Evolutionary conservation across 2,888 invertebrate species (phyloP).

Genomic region (Cantharis rustica): DNA sequence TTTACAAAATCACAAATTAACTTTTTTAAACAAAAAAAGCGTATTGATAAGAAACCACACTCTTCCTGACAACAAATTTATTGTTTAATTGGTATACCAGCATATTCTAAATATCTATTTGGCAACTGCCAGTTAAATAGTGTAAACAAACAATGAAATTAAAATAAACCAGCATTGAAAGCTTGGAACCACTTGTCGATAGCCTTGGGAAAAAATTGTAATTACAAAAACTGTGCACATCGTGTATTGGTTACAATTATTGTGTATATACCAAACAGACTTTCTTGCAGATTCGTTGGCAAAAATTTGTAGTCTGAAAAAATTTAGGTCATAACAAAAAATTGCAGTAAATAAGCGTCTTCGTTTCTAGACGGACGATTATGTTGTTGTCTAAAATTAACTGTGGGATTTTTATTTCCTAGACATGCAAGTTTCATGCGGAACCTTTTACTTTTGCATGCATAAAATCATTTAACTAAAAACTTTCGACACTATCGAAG

Average conservation of each 20-base stretch:
- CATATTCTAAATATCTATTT: not conserved
- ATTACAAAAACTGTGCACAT: slow-evolving; percentile 17
- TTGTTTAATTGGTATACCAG: not conserved
- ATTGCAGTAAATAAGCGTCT: not conserved
- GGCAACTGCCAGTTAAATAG: not conserved
- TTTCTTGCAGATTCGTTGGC: not conserved
- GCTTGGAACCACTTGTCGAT: slow-evolving; percentile 23
- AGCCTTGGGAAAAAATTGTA: slow-evolving; percentile 20
- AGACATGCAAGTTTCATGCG: not conserved
- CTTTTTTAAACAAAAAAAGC: not conserved
- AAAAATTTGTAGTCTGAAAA: not conserved
- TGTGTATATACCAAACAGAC: not conserved
- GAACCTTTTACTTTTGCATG: not conserved
- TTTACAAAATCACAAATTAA: slow-evolving; percentile 12
- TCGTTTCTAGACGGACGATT: not conserved
- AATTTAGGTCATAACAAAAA: not conserved
- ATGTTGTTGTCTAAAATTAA: not conserved
- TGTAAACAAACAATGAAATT: slow-evolving; percentile 5
- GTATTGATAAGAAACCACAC: slow-evolving; percentile 17
- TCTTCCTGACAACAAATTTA: slow-evolving; percentile 7
- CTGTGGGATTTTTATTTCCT: not conserved
- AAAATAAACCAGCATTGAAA: slow-evolving; percentile 22
- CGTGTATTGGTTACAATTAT: not conserved
- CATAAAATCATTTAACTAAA: not conserved
- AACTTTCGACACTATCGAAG: not conserved